These are phyloP conservation scores for Chloroclystis v-ata DNA, from an alignment of 2,888 invertebrate genomes.

Conservation along the genomic window DNA sequence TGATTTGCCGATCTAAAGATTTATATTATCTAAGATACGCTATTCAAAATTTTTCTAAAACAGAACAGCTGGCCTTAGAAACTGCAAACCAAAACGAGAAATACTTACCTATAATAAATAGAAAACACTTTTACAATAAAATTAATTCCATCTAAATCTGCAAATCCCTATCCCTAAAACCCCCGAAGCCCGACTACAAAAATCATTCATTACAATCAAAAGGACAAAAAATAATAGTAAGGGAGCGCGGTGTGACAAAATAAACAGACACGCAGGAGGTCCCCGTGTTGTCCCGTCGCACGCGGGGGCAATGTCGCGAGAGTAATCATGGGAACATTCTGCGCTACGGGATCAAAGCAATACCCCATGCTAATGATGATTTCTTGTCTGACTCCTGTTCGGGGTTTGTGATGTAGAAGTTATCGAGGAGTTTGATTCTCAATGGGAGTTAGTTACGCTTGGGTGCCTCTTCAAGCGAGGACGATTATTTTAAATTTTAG, in stretches of 20 bases:
- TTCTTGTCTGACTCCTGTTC: conserved; percentile 36
- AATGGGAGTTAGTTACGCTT: neutral
- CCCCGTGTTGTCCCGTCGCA: conserved; percentile 45
- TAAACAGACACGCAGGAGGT: conserved; percentile 64
- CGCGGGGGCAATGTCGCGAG: conserved; percentile 66
- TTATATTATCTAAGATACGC: no score
- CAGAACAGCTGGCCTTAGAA: no score
- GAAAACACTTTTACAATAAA: no score
- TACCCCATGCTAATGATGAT: conserved; percentile 44
- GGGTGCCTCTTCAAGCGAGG: no score
- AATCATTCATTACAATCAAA: conserved; percentile 25
- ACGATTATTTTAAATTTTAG: no score
- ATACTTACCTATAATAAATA: no score
- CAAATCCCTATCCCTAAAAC: neutral
- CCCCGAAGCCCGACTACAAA: neutral
- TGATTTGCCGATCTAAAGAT: no score
- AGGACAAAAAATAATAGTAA: conserved; percentile 13
- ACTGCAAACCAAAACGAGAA: no score
- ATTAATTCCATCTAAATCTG: no score
- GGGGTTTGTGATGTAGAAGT: conserved; percentile 21
- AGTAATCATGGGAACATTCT: conserved; percentile 58
- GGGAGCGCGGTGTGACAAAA: conserved; percentile 48
- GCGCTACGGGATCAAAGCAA: conserved; percentile 32
- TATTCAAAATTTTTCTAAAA: no score
- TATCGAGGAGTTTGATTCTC: conserved; percentile 12